Base-by-base conservation (phyloP, 2,113 vertebrate species). In the Cololabis saira region DNA sequence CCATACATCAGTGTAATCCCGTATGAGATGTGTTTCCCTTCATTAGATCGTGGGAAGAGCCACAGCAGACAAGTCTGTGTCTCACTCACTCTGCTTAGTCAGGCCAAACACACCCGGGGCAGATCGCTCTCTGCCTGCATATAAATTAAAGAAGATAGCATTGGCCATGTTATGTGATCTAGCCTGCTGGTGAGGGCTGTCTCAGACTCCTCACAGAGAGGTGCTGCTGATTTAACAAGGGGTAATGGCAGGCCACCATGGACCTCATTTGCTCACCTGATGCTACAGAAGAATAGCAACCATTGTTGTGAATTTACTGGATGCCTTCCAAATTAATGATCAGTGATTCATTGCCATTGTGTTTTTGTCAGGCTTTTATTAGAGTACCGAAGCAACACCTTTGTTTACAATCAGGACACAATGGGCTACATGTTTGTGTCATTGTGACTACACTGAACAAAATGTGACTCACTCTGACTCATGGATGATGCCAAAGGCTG, bases 31-130 rank as follows among this genome's bases (percentile, higher is more conserved):
- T 10, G 53, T 79, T 80, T 78, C 52, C 69, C 54, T 47, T 74
- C 53, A 56, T 70, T 74, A 68, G 75, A 59, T 67, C 5, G 64
- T 85, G 64, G 70, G 76, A 85, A 85, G 79, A 60, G 64, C 85
- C 73, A 83, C 68, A 71, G 69, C 77, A 87, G 84, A 88, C 87
- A 63, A 82, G 81, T 83, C 80, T 67, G 63, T 78, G 80, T 76
- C 80, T 86, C 67, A 16, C 82, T 81, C 76, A 48, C 70, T 81
- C 74, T 87, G 89, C 89, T 90, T 90, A 84, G 83, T 91, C 89
- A 90, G 83, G 84, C 80, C 84, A 33, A 51, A 80, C 74, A 84
- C 24, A 67, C 86, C 79, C 22, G n/a, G 77, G 81, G 83, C 83
- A 71, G 76, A 82, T 87, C 80, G 70, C 76, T 84, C 74, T 86